phyloP scores from a whole-genome alignment of 1,140 invertebrate species.

The Eubasilissa regina region DNA sequence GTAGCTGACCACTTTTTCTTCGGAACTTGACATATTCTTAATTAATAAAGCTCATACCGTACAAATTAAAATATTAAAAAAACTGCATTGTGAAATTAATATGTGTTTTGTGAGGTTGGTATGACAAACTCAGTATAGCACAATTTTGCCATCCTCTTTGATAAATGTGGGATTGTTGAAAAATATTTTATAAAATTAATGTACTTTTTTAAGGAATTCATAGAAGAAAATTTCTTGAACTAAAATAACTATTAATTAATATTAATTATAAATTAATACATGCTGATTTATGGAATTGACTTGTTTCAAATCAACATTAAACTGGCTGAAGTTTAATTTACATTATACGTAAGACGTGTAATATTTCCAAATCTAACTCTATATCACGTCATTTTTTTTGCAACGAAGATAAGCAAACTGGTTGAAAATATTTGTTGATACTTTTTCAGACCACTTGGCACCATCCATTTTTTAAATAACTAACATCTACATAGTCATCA shows the following conservation, averaged over 20 bases:
- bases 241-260: constrained; percentile 81
- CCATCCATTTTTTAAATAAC: too few relatives aligned
- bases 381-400: too few relatives aligned
- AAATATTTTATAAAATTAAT: constrained; percentile 93
- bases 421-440: too few relatives aligned
- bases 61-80: constrained; percentile 97
- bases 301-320: too few relatives aligned
- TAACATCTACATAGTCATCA: too few relatives aligned
- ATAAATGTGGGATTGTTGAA: constrained; percentile 92
- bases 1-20: constrained; percentile 60
- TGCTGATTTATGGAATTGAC: constrained; percentile 83
- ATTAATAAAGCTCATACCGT: constrained; percentile 96
- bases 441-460: too few relatives aligned
- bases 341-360: too few relatives aligned
- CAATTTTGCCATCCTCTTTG: constrained; percentile 88
- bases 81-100: constrained; percentile 95
- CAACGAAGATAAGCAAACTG: too few relatives aligned
- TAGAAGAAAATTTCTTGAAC: constrained; percentile 97
- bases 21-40: constrained; percentile 81
- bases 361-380: too few relatives aligned
- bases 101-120: constrained; percentile 95
- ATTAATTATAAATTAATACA: too few relatives aligned
- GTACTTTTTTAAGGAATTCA: constrained; percentile 89
- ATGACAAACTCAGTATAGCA: constrained; percentile 82
- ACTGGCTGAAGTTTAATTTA: too few relatives aligned